Percentiles rank a stretch among this genome's conserved stretches.
Conservation (phyloP, 2,888 invertebrate genomes). For the Drosophila austrosaltans region DNA sequence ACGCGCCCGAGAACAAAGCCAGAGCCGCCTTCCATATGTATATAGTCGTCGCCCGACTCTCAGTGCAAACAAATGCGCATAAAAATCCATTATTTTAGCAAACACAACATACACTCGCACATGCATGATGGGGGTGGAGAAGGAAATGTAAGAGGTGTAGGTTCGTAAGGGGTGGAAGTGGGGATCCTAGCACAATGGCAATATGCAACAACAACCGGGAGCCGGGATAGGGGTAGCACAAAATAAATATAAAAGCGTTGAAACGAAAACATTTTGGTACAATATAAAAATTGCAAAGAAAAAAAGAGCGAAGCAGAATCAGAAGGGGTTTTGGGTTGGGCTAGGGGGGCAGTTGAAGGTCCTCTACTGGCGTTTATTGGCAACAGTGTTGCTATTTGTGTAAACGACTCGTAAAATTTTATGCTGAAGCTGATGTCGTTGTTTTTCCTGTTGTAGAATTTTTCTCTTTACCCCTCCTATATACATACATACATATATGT, state of each 20-base stretch:
- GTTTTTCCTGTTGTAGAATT: conserved; percentile 27
- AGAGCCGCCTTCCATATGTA: conserved; percentile 16
- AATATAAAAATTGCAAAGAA: conserved; percentile 71
- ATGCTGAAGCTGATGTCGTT: conserved; percentile 58
- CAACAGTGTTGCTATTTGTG: conserved; percentile 78
- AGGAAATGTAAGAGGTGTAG: background rate
- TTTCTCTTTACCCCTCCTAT: conserved; percentile 22
- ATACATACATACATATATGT: conserved; percentile 24
- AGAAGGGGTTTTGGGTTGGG: background rate
- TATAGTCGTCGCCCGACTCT: conserved; percentile 35
- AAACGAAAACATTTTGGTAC: conserved; percentile 76
- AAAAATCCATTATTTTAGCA: conserved; percentile 70
- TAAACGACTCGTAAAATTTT: conserved; percentile 78
- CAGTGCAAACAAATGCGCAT: conserved; percentile 64
- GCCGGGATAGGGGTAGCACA: conserved; percentile 28
- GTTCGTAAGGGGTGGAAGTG: too few species aligned
- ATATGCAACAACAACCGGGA: conserved; percentile 29
- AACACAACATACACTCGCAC: conserved; percentile 44
- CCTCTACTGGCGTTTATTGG: conserved; percentile 62
- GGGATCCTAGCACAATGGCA: conserved; percentile 32
- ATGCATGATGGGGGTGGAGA: background rate
- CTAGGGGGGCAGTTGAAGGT: conserved; percentile 8
- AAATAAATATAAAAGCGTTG: conserved; percentile 75
- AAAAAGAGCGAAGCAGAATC: background rate
- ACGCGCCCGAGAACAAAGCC: conserved; percentile 48